Evolutionary conservation across 2,888 invertebrate species (phyloP).

Genomic region (Trichogramma evanescens): DNA sequence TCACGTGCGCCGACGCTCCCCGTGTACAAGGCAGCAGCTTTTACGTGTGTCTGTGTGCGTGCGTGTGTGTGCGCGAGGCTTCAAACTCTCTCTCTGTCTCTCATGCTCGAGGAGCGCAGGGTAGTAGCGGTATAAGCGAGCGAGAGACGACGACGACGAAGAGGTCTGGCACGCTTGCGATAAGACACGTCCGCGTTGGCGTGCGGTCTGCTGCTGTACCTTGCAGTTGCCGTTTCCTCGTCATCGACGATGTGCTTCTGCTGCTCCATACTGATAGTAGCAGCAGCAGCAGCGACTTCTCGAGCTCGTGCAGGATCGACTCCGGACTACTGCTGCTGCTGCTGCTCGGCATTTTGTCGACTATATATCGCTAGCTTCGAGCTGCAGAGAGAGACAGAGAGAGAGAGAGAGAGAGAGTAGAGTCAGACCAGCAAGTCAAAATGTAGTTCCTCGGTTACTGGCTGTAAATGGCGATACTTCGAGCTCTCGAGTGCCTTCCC

Average conservation of each 20-base stretch:
- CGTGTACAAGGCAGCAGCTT: too few species aligned
- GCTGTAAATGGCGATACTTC: not conserved
- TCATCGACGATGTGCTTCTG: conserved; percentile 3
- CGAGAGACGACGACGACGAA: not conserved
- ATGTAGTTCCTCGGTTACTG: not conserved
- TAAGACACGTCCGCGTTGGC: conserved; percentile 41
- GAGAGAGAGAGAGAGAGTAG: not conserved
- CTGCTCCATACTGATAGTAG: conserved; percentile 14
- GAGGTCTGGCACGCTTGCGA: conserved; percentile 43
- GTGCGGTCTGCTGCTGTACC: not conserved
- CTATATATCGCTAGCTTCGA: not conserved
- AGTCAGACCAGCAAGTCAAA: not conserved
- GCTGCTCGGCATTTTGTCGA: too few species aligned
- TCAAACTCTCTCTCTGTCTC: too few species aligned
- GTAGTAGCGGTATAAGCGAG: conserved; percentile 4
- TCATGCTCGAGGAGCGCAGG: too few species aligned
- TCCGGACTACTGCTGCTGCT: too few species aligned
- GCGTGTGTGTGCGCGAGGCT: too few species aligned
- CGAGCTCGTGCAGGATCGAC: not conserved
- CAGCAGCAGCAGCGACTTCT: not conserved
- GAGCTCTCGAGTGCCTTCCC: too few species aligned
- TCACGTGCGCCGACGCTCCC: conserved; percentile 1
- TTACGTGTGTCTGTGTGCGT: too few species aligned
- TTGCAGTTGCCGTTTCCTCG: conserved; percentile 1
- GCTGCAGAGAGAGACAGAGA: not conserved